phyloP scores from a whole-genome alignment of 2,888 invertebrate genomes.

The Caenorhabditis auriculariae region DNA sequence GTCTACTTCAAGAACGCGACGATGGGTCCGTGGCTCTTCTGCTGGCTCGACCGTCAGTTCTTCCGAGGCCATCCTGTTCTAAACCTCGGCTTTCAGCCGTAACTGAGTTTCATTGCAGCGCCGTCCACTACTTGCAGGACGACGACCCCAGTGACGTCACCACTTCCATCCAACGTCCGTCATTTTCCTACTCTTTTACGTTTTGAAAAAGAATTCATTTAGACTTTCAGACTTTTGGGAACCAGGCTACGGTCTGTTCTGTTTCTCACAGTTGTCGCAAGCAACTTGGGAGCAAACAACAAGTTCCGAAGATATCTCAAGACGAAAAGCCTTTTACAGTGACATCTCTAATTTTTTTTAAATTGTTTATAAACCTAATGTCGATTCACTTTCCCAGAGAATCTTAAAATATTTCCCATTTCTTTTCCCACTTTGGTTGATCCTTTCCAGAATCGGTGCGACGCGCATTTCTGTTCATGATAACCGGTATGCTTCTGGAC shows the following conservation, averaged over 20 bases:
- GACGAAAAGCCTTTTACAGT: too few species aligned
- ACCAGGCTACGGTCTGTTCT: background rate
- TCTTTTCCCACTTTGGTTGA: background rate
- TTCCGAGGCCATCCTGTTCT: background rate
- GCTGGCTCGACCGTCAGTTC: constrained; percentile 60
- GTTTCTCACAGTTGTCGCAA: background rate
- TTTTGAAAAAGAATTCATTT: background rate
- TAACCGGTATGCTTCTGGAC: constrained; percentile 41
- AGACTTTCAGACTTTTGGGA: background rate
- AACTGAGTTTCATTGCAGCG: constrained; percentile 50
- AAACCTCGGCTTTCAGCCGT: constrained; percentile 36
- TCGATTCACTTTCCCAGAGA: background rate
- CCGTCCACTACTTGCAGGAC: constrained; percentile 51
- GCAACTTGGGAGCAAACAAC: too few species aligned
- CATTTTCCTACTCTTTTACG: background rate
- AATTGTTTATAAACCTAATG: background rate
- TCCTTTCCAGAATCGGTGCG: constrained; percentile 54
- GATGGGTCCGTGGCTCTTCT: constrained; percentile 61
- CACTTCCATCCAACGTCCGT: constrained; percentile 56
- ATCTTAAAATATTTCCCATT: background rate
- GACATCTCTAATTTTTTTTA: too few species aligned
- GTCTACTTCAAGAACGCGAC: constrained; percentile 60
- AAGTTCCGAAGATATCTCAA: background rate
- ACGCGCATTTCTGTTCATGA: constrained; percentile 51
- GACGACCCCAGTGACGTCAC: constrained; percentile 61